A percentile compares a stretch with the other conserved stretches of the same genome.
phyloP scores from a whole-genome alignment of 2,888 invertebrate genomes.

The Cephus runcator region DNA sequence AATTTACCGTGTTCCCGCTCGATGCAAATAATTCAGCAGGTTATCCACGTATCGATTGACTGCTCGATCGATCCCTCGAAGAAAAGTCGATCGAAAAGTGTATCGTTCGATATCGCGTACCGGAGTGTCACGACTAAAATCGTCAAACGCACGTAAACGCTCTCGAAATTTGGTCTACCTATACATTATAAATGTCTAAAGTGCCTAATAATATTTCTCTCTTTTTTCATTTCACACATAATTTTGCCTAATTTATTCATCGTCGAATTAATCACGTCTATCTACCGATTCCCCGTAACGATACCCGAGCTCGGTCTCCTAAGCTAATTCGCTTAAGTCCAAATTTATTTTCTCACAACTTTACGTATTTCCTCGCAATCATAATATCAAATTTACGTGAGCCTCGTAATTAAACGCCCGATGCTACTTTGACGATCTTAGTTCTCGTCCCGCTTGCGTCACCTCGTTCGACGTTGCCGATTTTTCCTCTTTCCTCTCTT shows the following conservation, averaged over 20 bases:
- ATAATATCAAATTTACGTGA: constrained; percentile 21
- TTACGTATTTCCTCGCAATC: not conserved
- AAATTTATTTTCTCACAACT: constrained; percentile 6
- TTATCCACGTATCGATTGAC: not conserved
- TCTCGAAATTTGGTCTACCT: constrained; percentile 29
- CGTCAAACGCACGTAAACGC: constrained; percentile 18
- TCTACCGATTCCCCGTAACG: not conserved
- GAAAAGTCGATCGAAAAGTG: not conserved
- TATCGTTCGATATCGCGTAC: constrained; percentile 9
- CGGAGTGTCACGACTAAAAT: constrained; percentile 17
- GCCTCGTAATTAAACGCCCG: constrained; percentile 5
- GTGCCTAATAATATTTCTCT: constrained; percentile 8
- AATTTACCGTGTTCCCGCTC: not conserved
- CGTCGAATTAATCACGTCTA: constrained; percentile 8
- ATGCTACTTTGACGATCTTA: constrained; percentile 21
- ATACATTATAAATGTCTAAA: constrained; percentile 22
- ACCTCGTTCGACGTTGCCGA: not conserved
- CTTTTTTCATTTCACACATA: constrained; percentile 4
- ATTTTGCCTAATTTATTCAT: constrained; percentile 16
- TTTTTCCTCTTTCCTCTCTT: not conserved
- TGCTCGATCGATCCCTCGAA: not conserved
- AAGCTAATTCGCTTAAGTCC: constrained; percentile 7
- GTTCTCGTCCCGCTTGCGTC: not conserved
- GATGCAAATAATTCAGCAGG: not conserved
- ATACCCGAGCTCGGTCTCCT: not conserved